Conservation (phyloP, 2,888 invertebrate genomes). For the Cinara cedri region DNA sequence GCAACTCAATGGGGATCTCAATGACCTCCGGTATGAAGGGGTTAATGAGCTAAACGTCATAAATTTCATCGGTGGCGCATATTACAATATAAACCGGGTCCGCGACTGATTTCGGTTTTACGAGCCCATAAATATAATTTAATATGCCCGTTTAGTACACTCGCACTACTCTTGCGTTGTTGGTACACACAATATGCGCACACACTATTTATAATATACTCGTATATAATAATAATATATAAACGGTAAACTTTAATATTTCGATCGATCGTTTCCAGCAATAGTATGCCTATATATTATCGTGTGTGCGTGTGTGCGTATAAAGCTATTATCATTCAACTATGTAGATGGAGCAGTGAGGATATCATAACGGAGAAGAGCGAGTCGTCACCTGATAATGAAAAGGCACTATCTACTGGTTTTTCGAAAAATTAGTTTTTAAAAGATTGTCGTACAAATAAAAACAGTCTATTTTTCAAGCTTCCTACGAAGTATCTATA, state of each 20-base stretch:
- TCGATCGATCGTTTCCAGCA: conserved; percentile 36
- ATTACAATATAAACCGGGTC: conserved; percentile 26
- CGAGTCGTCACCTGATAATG: no score
- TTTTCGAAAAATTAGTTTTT: no score
- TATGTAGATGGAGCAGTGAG: no score
- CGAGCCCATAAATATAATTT: conserved; percentile 55
- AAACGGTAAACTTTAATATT: conserved; percentile 41
- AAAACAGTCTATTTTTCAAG: no score
- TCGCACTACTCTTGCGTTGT: conserved; percentile 24
- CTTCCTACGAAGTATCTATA: no score
- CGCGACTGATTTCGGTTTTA: conserved; percentile 55
- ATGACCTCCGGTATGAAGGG: background rate
- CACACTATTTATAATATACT: conserved; percentile 6
- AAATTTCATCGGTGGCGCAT: conserved; percentile 49
- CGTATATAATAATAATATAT: background rate
- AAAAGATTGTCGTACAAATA: no score
- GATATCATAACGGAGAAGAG: no score
- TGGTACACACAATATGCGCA: conserved; percentile 4
- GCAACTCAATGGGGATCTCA: conserved; percentile 38
- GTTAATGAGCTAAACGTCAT: conserved; percentile 48
- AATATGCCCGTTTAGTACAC: conserved; percentile 54
- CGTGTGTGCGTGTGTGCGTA: no score
- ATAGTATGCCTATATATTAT: no score
- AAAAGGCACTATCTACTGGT: no score
- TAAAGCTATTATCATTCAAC: no score